These are phyloP conservation scores for Thymelicus lineola DNA, from an alignment of 2,888 invertebrate species.

Conservation along the genomic window DNA sequence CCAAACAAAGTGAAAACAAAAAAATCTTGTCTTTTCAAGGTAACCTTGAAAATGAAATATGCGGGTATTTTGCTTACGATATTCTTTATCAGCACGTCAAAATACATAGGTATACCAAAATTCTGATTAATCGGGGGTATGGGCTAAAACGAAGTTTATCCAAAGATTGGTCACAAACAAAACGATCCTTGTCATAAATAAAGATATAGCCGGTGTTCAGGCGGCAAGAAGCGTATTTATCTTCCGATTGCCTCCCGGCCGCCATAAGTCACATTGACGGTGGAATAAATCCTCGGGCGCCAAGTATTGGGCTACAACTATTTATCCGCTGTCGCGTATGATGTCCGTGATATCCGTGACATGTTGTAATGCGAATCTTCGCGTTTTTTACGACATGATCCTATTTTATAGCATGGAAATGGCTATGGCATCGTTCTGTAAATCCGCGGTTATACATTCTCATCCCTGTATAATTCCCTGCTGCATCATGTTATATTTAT, in stretches of 20 bases:
- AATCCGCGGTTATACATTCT: not conserved
- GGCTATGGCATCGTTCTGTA: not conserved
- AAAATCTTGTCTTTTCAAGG: too few species aligned
- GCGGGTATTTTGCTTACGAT: too few species aligned
- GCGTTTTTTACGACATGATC: conserved; percentile 5
- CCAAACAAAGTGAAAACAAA: too few species aligned
- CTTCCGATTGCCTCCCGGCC: conserved; percentile 32
- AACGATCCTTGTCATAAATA: conserved; percentile 35
- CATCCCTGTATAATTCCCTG: not conserved
- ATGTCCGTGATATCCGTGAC: conserved; percentile 18
- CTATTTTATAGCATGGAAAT: not conserved
- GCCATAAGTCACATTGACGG: conserved; percentile 47
- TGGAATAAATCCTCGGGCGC: conserved; percentile 41
- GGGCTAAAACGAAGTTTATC: too few species aligned
- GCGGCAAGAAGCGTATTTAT: conserved; percentile 32
- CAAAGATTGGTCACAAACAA: conserved; percentile 24
- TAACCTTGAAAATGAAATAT: too few species aligned
- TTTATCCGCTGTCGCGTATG: conserved; percentile 32
- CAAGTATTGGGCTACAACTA: conserved; percentile 25
- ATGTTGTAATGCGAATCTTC: not conserved
- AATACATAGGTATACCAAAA: too few species aligned
- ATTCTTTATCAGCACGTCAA: too few species aligned
- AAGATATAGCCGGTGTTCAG: conserved; percentile 29
- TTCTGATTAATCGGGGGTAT: too few species aligned
- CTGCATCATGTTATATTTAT: too few species aligned